Evolutionary conservation across 1,140 invertebrate genomes (phyloP), one percentile per base, ranked within the genome.

Genomic region (Portunus trituberculatus): DNA sequence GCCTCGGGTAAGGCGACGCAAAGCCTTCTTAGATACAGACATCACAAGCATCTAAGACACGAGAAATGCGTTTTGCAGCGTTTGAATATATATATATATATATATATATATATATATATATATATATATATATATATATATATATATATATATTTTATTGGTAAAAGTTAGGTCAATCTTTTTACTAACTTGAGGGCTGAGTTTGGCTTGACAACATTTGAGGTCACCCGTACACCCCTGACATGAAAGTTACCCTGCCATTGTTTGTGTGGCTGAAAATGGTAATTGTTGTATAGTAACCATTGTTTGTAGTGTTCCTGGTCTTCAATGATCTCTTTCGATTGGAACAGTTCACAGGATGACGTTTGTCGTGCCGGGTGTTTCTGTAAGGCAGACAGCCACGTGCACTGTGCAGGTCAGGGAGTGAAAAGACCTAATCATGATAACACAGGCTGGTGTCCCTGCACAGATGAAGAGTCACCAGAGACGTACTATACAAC

Each of bases 61-160:
- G 67, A 76, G 67, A n/a, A 76, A 76, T 76, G 67, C 67, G 67
- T 76, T 76, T 76, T 76, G 25, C 20, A 2, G 16, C 12, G 67
- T 25, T 76, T 32, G 31, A 29, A 84, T 16, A 25, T 16, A 84
- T 28, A 84, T 84, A 28, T 28, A 84, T 84, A 84, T 82, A 82
- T 82, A 82, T 82, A 82, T 82, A 82, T 82, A 82, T 82, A 82
- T 82, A 82, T 82, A 82, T 28, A 82, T 82, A 82, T 82, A 82
- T 82, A 82, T 82, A 82, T 82, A 82, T 82, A 82, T 82, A 82
- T 82, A 82, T 82, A 82, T 82, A 82, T 82, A 82, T 82, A 82
- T 82, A 82, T 82, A 82, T 82, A 82, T 82, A 82, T 82, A 82
- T 82, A 82, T 20, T 82, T 28, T 82, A 8, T 1, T 20, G 76